Conservation (phyloP, 2,113 vertebrate genomes). For the Phainopepla nitens region DNA sequence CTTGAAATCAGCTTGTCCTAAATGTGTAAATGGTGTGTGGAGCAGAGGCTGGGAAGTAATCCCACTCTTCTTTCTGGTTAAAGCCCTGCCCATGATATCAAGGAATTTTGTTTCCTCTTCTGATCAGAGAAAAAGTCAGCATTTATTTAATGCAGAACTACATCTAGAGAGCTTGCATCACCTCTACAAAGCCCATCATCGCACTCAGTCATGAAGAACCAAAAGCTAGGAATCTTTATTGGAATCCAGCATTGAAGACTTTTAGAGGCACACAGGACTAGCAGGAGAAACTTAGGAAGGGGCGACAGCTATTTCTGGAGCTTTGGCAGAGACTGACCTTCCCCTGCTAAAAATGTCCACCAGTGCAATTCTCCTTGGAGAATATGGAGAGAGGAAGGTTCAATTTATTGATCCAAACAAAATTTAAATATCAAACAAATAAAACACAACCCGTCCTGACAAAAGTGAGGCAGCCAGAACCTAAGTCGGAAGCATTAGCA, state of each 20-base stretch:
- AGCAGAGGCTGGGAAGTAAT: neutral
- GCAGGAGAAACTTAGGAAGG: neutral
- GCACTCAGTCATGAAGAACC: neutral
- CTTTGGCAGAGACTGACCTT: neutral
- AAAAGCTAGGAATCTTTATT: neutral
- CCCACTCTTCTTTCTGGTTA: neutral
- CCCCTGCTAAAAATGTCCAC: neutral
- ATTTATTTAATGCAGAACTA: neutral
- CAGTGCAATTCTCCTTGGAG: neutral
- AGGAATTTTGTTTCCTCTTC: neutral
- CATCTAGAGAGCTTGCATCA: neutral
- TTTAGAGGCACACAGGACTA: neutral
- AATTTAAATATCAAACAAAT: neutral
- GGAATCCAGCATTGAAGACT: neutral
- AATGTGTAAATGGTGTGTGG: neutral
- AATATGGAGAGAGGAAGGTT: neutral
- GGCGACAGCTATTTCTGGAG: neutral
- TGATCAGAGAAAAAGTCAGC: neutral
- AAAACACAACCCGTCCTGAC: neutral
- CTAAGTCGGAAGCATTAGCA: neutral
- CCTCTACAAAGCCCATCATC: neutral
- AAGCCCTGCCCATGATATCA: neutral
- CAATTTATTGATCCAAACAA: neutral
- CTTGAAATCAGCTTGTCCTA: neutral
- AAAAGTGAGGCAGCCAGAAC: neutral